Evolutionary conservation across 2,113 vertebrate species (phyloP), one percentile per base, ranked within the genome.

Genomic region (Lutjanus erythropterus): DNA sequence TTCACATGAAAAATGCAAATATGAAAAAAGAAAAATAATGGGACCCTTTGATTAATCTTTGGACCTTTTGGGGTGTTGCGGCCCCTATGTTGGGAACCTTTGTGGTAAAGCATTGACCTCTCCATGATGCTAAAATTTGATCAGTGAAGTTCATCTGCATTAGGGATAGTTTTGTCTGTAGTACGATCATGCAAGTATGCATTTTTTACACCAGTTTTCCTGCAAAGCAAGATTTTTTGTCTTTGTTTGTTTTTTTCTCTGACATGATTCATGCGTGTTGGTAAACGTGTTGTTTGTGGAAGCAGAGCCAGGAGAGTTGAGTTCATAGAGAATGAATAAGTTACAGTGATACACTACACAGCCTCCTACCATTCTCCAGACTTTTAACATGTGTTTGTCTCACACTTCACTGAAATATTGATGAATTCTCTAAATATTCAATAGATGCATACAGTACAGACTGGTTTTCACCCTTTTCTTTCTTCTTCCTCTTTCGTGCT

Each of bases 381-480:
- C 81, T 83, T 55, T 85, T 29, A 53, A 65, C 71, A 78, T 69
- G 35, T 55, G 62, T 73, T 46, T 50, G 15, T 68, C 42, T 80
- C 46, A 29, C 49, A 78, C 72, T 83, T 69, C 77, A 58, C 75
- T 90, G 15, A 91, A 91, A 88, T 85, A 91, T 90, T 84, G 6
- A 89, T 83, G 50, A 9, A 31, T 66, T 71, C 53, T 68, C 10
- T 73, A 56, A 83, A 91, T 88, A 81, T 92, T 77, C 31, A 73
- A 19, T 44, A 50, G 60, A 8, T 53, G 61, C 27, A 31, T 52
- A 47, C 18, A 67, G 15, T 47, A 33, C 53, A 73, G 35, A 52
- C 29, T 29, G 67, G 52, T 75, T 71, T 23, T 41, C 14, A 15
- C 16, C 25, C 10, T 37, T 35, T 27, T 35, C 3, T 21, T 59